A percentile compares a stretch with the other conserved stretches of the same genome.
Evolutionary conservation across 2,113 vertebrate genomes (phyloP).

Genomic region (Mastomys natalensis): DNA sequence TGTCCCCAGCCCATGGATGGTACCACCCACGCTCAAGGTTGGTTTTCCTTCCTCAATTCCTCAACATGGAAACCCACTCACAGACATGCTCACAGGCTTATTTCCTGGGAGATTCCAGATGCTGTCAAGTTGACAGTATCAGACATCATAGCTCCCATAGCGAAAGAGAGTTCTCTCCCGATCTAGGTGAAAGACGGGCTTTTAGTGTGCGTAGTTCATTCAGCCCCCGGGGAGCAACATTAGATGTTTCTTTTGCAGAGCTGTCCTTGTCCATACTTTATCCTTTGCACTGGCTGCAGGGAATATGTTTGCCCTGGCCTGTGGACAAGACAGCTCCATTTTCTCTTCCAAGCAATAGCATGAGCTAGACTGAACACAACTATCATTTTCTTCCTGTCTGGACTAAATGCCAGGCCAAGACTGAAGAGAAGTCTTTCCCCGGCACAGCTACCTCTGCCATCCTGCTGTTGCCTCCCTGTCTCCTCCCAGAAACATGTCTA

Average conservation of each 20-base stretch:
- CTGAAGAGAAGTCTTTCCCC: background rate
- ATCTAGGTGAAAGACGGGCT: background rate
- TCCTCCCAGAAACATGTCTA: constrained; percentile 20
- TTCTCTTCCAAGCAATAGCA: background rate
- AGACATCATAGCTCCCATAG: background rate
- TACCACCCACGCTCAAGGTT: background rate
- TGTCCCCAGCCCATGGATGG: no score
- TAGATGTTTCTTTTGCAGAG: background rate
- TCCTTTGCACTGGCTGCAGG: accelerated
- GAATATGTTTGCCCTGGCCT: background rate
- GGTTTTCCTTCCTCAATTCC: background rate
- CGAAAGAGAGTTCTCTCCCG: no score
- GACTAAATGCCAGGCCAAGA: constrained; percentile 69
- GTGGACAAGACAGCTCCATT: background rate
- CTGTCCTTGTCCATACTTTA: background rate
- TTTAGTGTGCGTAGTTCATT: background rate
- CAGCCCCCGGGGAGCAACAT: background rate
- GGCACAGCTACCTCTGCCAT: constrained; percentile 41
- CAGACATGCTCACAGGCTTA: background rate
- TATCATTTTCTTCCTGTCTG: background rate
- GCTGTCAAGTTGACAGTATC: background rate
- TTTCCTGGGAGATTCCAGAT: background rate
- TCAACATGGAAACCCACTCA: background rate
- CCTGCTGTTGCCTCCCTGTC: background rate
- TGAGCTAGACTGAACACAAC: background rate